Base-by-base conservation (phyloP, 2,797 vertebrate species). In the Sebastolobus altivelis region DNA sequence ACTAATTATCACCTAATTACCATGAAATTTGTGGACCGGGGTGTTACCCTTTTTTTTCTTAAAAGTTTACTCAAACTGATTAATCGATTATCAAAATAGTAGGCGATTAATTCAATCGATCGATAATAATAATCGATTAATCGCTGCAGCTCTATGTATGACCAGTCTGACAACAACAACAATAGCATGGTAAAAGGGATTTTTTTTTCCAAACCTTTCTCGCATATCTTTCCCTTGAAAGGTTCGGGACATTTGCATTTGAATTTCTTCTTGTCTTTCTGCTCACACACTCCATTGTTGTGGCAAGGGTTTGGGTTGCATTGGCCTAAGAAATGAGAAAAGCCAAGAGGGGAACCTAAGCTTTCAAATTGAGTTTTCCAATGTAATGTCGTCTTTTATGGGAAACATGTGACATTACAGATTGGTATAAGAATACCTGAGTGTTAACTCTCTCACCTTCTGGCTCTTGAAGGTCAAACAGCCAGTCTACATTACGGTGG, bases 281-380 rank as follows among this genome's bases (percentile, higher is more conserved):
- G 10, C 43, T 93, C 69, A 87, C 96, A 96, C 18, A 88, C 79
- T 7, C 96, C 96, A 0, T 91, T 86, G 56, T 96, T 91, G 2
- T 29, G 62, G 66, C 96, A 96, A 37, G 95, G 95, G 77, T 96
- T 96, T 56, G 94, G 94, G 43, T 56, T 33, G 69, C 96, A 96
- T 1, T 2, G 12, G 20, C 95, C 96, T 96, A 67, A 70, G 40
- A 68, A 70, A 79, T 35, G 29, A 70, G 16, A 77, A 55, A 66
- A 40, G 35, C 66, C n/a, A 74, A 43, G 40, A 3, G 1, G 3
- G 16, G n/a, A 71, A 65, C 5, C 11, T 43, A 27, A 35, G 3
- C 31, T 2, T 56, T 59, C 25, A 4, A 63, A 55, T 3, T 55
- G 20, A 79, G 7, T 31, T 37, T 65, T 59, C 2, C 8, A 40